Evolutionary conservation across 2,113 vertebrate genomes (phyloP), one percentile per base, ranked within the genome.

Genomic region (Monopterus albus): DNA sequence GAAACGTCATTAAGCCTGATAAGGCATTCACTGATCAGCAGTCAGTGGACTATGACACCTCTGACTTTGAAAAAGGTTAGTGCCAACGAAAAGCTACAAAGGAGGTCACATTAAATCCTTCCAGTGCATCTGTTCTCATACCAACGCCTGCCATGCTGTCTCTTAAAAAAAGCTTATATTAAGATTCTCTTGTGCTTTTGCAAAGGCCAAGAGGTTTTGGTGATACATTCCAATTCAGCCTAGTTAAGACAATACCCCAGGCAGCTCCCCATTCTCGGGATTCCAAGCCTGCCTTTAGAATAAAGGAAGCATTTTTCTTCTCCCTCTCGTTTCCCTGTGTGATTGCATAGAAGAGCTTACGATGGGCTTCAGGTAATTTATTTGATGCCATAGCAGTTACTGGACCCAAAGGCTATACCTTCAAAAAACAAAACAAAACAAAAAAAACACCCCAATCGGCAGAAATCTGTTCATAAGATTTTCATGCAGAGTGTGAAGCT

Each of bases 341-440:
- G 55, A 66, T 77, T 84, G 82, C 84, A 86, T 81, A 82, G 86
- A 90, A 91, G 79, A 82, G 90, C 88, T 91, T 90, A 89, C 79
- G 67, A 76, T 2, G 21, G 78, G 87, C 87, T 89, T 86, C 53
- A 28, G 85, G 86, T 82, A 87, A 78, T 88, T 84, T 84, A 84
- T 89, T 87, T 89, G 86, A 88, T 87, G 82, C 81, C 84, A 76
- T 63, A 81, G 78, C 82, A 56, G 70, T 65, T 60, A 85, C 61
- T 52, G 78, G 79, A 85, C 87, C 85, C 68, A 29, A 71, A 57
- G 85, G 86, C 82, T 78, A 81, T 79, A 89, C 85, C 83, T 90
- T 91, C 82, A 88, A 92, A 87, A 87, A 93, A 93, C 91, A 91
- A n/a, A n/a, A n/a, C n/a, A n/a, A n/a, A n/a, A n/a, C n/a, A n/a